These are phyloP conservation scores for Andinoacara biseriatus DNA, from an alignment of 2,113 vertebrate genomes.

Conservation along the genomic window DNA sequence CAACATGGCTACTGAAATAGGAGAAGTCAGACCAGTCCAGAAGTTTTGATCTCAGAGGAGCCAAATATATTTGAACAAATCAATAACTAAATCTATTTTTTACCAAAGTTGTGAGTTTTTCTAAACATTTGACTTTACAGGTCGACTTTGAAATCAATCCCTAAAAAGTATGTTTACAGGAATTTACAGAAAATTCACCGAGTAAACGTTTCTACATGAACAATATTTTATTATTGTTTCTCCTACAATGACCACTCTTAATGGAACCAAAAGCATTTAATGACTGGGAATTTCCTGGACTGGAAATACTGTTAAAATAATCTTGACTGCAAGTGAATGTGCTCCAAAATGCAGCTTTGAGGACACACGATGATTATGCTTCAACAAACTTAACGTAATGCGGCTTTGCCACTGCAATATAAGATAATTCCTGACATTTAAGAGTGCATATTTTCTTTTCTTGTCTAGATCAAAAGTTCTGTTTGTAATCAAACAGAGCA, in stretches of 20 bases:
- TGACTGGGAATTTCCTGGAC: background rate
- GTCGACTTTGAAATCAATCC: no score
- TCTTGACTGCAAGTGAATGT: no score
- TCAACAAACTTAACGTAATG: background rate
- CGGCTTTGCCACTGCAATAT: background rate
- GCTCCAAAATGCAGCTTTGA: background rate
- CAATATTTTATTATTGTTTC: no score
- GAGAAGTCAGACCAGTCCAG: background rate
- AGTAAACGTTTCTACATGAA: no score
- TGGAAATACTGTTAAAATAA: background rate
- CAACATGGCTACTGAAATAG: no score
- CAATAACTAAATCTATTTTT: background rate
- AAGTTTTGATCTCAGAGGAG: accelerated
- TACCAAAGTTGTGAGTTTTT: background rate
- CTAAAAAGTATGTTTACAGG: no score
- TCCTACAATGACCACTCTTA: background rate
- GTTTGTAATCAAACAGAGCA: background rate
- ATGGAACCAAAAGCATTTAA: background rate
- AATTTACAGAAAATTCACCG: no score
- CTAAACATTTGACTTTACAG: background rate
- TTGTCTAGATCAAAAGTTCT: no score
- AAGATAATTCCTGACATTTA: background rate
- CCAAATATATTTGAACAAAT: background rate
- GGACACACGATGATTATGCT: background rate
- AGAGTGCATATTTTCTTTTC: background rate